Evolutionary conservation across 2,113 vertebrate species (phyloP).

Genomic region (Melospiza melodia): DNA sequence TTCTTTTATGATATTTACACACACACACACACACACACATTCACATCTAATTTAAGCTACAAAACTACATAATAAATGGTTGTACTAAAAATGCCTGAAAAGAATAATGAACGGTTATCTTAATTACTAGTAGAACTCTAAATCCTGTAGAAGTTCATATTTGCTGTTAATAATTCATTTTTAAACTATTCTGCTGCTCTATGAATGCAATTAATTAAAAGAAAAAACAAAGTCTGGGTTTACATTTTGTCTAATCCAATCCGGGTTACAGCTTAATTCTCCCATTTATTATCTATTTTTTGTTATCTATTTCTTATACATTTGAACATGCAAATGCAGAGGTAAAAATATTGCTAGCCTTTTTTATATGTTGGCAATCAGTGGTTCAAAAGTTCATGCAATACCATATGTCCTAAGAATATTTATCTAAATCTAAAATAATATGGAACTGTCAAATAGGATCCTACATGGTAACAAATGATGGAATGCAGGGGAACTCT

Average conservation of each 20-base stretch:
- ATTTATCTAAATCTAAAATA: slow-evolving; percentile 80
- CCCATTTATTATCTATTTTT: background rate
- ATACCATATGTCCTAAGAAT: slow-evolving; percentile 76
- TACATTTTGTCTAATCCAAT: background rate
- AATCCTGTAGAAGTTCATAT: slow-evolving; percentile 50
- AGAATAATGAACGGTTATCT: slow-evolving; percentile 20
- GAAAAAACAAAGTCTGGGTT: background rate
- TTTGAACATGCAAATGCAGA: slow-evolving; percentile 28
- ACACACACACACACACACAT: background rate
- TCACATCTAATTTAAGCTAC: background rate
- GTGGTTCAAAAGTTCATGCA: slow-evolving; percentile 78
- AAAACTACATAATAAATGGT: background rate
- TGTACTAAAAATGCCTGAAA: slow-evolving; percentile 9
- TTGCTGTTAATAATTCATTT: slow-evolving; percentile 40
- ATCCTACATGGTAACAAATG: slow-evolving; percentile 84
- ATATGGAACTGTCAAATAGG: slow-evolving; percentile 78
- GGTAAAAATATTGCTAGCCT: slow-evolving; percentile 37
- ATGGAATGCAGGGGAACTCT: slow-evolving; percentile 87
- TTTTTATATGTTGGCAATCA: slow-evolving; percentile 39
- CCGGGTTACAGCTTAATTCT: background rate
- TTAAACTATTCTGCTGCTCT: background rate
- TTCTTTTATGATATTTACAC: slow-evolving; percentile 20
- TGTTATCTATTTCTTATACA: background rate
- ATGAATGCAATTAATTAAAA: slow-evolving; percentile 33
- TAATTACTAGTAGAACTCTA: slow-evolving; percentile 40